phyloP scores from a whole-genome alignment of 2,888 invertebrate genomes.

The Troides aeacus region DNA sequence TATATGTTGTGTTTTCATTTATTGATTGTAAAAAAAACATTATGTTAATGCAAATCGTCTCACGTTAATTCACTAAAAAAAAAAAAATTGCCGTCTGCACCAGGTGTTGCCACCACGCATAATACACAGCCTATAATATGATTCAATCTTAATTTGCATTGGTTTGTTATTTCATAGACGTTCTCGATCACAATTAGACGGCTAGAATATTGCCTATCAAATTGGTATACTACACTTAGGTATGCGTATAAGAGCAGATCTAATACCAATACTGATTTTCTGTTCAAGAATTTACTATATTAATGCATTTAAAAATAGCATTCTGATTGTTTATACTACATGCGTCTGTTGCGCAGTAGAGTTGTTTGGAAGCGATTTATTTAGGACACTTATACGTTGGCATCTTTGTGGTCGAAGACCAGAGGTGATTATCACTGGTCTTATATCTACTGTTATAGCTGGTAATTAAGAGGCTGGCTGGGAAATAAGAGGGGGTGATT shows the following conservation, averaged over 20 bases:
- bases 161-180: slow-evolving; percentile 19
- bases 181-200: slow-evolving; percentile 18
- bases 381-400: background rate
- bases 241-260: background rate
- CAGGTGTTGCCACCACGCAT: slow-evolving; percentile 4
- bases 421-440: no score
- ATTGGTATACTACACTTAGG: slow-evolving; percentile 11
- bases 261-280: slow-evolving; percentile 7
- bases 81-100: background rate
- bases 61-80: slow-evolving; percentile 3
- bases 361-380: background rate
- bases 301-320: slow-evolving; percentile 1
- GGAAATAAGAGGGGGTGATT: no score
- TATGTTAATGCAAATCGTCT: background rate
- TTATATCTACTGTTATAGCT: no score
- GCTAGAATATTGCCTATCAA: slow-evolving; percentile 9
- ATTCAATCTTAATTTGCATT: slow-evolving; percentile 20
- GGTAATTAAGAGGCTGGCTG: no score
- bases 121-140: background rate
- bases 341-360: background rate
- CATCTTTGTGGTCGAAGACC: no score
- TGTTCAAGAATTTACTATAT: slow-evolving; percentile 7
- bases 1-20: no score
- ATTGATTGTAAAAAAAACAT: no score
- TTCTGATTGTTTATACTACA: slow-evolving; percentile 13